Evolutionary conservation across 2,888 invertebrate genomes (phyloP), one percentile per base, ranked within the genome.

Genomic region (Mythimna albipuncta): DNA sequence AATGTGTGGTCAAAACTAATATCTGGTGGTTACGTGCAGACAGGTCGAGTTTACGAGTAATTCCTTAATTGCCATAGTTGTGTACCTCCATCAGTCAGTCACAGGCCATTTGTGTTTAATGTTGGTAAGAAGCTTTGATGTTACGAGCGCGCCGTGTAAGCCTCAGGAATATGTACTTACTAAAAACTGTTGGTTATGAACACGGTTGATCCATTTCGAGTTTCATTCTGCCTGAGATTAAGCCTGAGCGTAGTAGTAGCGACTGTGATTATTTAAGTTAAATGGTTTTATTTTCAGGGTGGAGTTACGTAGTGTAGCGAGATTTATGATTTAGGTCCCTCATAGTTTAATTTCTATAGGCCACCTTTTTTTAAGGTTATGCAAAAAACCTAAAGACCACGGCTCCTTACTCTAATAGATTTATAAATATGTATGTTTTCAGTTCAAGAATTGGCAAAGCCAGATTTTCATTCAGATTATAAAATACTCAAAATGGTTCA

Each of bases 31-130:
- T 16, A 10, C 21, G 32, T 26, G 41, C 41, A 61, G 68, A 16
- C 66, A 69, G 81, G 58, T 80, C 55, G 64, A 59, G 55, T 62
- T 58, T 58, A 74, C 35, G 57, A 75, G 58, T 70, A 62, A 81
- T 72, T 81, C 69, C 71, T 35, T 84, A 84, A 84, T 77, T 69
- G 69, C 35, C 77, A 77, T 76, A 81, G 77, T 81, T 81, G 52
- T 61, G 54, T 47, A 81, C 81, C 76, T 63, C 62, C 62, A 58
- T 69, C 83, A 67, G 63, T 75, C 71, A 77, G 70, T 68, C 65
- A 81, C 69, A 75, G 26, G 21, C 38, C 54, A 68, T 72, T 79
- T 58, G n/a, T 32, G 66, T 81, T 50, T 59, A 26, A 83, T 66
- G 50, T 72, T 61, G 64, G 64, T 50, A 32, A 63, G 52, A 26